Conservation (phyloP, 1,140 invertebrate genomes). For the Portunus trituberculatus region DNA sequence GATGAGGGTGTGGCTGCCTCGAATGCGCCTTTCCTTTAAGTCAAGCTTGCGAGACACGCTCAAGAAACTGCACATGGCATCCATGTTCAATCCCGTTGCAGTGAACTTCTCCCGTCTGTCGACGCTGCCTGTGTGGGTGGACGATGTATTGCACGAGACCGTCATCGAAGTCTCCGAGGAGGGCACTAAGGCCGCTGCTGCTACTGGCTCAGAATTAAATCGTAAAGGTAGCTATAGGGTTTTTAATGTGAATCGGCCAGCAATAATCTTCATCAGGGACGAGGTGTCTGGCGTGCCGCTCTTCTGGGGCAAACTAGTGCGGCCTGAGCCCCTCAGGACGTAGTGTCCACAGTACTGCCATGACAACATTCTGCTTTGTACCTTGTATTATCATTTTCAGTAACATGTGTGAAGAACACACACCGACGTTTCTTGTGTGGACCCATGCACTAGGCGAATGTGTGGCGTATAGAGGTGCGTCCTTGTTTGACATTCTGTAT, state of each 20-base stretch:
- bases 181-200: conserved; percentile 88
- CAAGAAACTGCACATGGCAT: conserved; percentile 81
- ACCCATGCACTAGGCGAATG: neutral
- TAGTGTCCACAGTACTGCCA: neutral
- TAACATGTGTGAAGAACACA: neutral
- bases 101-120: conserved; percentile 86
- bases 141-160: conserved; percentile 88
- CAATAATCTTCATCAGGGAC: conserved; percentile 87
- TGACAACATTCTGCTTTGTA: neutral
- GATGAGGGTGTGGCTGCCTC: conserved; percentile 84
- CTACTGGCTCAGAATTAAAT: too few relatives aligned
- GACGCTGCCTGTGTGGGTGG: conserved; percentile 82
- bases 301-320: conserved; percentile 85
- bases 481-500: neutral
- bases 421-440: too few relatives aligned
- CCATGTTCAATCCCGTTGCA: conserved; percentile 84
- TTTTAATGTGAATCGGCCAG: conserved; percentile 82
- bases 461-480: neutral
- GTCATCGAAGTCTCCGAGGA: conserved; percentile 90
- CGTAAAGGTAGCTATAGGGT: too few relatives aligned
- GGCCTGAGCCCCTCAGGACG: conserved; percentile 79
- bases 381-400: neutral
- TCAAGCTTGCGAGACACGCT: conserved; percentile 83
- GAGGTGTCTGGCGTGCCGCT: conserved; percentile 83
- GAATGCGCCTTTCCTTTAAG: conserved; percentile 85